Evolutionary conservation across 2,113 vertebrate genomes (phyloP).

Genomic region (Stegostoma tigrinum): DNA sequence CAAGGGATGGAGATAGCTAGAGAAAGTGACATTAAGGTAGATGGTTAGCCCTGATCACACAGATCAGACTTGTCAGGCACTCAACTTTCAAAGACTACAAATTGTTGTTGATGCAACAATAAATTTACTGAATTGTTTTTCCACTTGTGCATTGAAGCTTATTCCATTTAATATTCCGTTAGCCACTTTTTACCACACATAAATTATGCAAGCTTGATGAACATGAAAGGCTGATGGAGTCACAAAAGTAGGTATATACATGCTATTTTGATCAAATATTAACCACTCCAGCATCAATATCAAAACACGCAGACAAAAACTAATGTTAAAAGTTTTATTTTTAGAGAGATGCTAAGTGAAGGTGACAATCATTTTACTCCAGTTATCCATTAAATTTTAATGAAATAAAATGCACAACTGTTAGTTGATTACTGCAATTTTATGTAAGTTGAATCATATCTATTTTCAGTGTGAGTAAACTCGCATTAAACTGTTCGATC

Average conservation of each 20-base stretch:
- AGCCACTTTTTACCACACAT: background rate
- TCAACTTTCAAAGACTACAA: background rate
- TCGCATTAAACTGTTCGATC: too few species aligned
- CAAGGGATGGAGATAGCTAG: too few species aligned
- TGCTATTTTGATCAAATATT: background rate
- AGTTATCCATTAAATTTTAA: background rate
- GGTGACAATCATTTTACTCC: background rate
- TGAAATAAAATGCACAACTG: background rate
- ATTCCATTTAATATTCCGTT: constrained; percentile 14
- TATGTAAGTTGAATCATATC: background rate
- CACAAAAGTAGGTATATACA: background rate
- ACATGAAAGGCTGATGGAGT: background rate
- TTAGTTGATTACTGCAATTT: background rate
- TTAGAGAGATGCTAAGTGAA: background rate
- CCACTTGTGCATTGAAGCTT: background rate
- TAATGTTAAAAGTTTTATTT: background rate
- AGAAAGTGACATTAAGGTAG: too few species aligned
- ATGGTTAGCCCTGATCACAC: too few species aligned
- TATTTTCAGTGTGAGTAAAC: background rate
- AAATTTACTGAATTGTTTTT: background rate
- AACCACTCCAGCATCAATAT: background rate
- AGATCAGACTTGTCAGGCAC: background rate
- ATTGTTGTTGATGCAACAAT: background rate
- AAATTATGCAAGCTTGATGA: constrained; percentile 1
- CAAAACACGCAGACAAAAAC: background rate